Evolutionary conservation across 2,113 vertebrate genomes (phyloP), one percentile per base, ranked within the genome.

Genomic region (Callocephalon fimbriatum): DNA sequence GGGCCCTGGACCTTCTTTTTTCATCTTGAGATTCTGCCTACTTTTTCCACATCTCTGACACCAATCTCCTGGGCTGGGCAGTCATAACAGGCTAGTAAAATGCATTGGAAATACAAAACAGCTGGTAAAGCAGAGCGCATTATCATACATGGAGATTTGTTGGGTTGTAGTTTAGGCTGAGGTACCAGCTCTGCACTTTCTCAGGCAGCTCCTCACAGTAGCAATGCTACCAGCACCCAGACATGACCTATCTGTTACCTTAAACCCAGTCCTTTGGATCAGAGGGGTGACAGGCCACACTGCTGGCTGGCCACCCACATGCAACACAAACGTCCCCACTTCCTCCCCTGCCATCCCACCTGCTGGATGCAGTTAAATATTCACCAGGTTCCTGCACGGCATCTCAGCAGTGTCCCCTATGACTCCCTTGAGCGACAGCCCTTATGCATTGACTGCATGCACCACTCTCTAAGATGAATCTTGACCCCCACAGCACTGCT

Each of bases 251-350:
- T 25, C 72, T 84, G 31, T 29, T 37, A 58, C 42, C 23, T 25
- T 70, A 35, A 94, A 61, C 32, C 67, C 23, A n/a, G 1, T 2
- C 1, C 9, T 37, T 68, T 1, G 0, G 22, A 8, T 83, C 87
- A 80, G 72, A 26, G 18, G 15, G 18, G 15, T 16, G 32, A 67
- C 35, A 76, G 35, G 12, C 16, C 45, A 54, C 31, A 7, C 13
- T 4, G 0, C 23, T 80, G 50, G 5, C 13, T 77, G 40, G 25
- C 65, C 74, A 77, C 35, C 32, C 3, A 1, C 0, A 0, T 22
- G 45, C 27, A 63, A 14, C 11, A 17, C 26, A 38, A 63, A 61
- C 3, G 29, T 23, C 86, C 14, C 17, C 17, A 15, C 27, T 88
- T 63, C 44, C 56, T 32, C 5, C 9, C 15, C 15, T 12, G 10